Conservation (phyloP, 2,888 invertebrate species). For the Erannis defoliaria region DNA sequence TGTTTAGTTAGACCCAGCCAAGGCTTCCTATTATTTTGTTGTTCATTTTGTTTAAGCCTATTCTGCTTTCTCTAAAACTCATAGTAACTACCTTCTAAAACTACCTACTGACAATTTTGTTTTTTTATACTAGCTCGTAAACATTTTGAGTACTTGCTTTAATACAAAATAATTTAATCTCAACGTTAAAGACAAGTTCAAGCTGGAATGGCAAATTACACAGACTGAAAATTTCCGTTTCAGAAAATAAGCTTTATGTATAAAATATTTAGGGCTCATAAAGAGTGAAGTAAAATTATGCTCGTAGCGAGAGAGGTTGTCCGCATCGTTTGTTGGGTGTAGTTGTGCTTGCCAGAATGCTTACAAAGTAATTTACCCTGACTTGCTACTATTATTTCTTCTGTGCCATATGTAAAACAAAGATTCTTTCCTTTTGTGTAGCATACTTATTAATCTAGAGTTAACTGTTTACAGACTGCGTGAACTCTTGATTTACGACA, state of each 20-base stretch:
- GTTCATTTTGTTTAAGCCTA: slow-evolving; percentile 60
- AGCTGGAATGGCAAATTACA: slow-evolving; percentile 11
- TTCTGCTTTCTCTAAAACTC: slow-evolving; percentile 51
- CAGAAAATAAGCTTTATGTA: slow-evolving; percentile 5
- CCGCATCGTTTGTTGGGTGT: neutral
- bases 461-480: neutral
- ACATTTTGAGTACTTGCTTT: slow-evolving; percentile 8
- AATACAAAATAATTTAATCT: slow-evolving; percentile 8
- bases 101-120: slow-evolving; percentile 5
- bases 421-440: neutral
- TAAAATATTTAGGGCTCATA: slow-evolving; percentile 19
- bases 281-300: slow-evolving; percentile 17
- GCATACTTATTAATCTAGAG: neutral
- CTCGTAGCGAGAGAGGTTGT: slow-evolving; percentile 15
- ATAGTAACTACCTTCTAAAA: neutral
- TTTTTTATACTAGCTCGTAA: slow-evolving; percentile 2
- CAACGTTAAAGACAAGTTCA: slow-evolving; percentile 5
- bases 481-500: no score
- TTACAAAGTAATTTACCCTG: slow-evolving; percentile 8
- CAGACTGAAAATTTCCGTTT: slow-evolving; percentile 22
- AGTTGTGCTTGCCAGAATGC: slow-evolving; percentile 19
- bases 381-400: no score
- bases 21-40: slow-evolving; percentile 52
- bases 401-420: slow-evolving; percentile 6
- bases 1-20: neutral